phyloP scores from a whole-genome alignment of 2,888 invertebrate species.

The Schrankia costaestrigalis region DNA sequence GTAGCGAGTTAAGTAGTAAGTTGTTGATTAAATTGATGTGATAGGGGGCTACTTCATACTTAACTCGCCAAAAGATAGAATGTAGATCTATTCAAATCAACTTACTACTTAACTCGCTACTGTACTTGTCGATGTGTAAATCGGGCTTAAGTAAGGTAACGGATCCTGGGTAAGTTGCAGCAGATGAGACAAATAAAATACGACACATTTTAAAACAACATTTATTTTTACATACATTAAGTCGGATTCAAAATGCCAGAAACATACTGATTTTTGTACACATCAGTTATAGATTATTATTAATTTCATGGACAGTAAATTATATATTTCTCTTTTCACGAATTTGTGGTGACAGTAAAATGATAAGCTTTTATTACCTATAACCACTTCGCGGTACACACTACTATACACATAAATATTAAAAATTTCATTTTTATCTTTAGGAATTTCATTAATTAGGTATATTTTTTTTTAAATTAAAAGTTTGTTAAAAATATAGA shows the following conservation, averaged over 20 bases:
- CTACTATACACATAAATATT: slow-evolving; percentile 75
- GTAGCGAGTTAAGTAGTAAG: no score
- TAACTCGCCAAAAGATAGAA: no score
- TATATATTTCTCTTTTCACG: slow-evolving; percentile 63
- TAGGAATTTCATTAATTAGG: slow-evolving; percentile 77
- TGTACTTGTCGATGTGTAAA: no score
- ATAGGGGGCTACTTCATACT: no score
- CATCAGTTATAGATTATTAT: slow-evolving; percentile 72
- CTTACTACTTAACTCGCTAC: no score
- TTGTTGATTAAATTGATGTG: no score
- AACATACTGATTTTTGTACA: slow-evolving; percentile 79
- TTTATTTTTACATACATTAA: slow-evolving; percentile 82
- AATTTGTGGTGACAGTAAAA: slow-evolving; percentile 56
- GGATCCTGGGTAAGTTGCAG: no score
- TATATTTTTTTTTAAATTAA: slow-evolving; percentile 67
- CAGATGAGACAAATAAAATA: slow-evolving; percentile 67
- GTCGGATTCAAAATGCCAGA: slow-evolving; percentile 80
- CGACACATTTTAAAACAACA: slow-evolving; percentile 78
- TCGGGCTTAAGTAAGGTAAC: no score
- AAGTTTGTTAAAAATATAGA: slow-evolving; percentile 79
- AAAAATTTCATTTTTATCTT: slow-evolving; percentile 74
- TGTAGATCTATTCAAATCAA: no score
- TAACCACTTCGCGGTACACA: slow-evolving; percentile 66
- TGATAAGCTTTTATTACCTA: slow-evolving; percentile 50
- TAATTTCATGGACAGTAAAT: slow-evolving; percentile 76